phyloP scores from a whole-genome alignment of 1,140 invertebrate species.

The Brachionus manjavacas region DNA sequence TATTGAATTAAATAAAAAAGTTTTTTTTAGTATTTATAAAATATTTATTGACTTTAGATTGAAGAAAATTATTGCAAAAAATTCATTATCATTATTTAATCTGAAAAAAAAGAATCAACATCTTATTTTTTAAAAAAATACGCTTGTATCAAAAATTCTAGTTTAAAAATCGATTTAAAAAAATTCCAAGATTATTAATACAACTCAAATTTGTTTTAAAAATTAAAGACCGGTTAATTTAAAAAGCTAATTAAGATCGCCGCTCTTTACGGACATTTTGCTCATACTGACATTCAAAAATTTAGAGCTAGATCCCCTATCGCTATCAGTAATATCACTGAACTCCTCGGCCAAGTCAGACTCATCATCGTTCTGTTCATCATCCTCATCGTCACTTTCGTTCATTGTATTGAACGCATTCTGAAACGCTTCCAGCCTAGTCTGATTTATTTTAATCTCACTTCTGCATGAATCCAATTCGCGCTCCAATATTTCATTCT shows the following conservation, averaged over 20 bases:
- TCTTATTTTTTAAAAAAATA: not conserved
- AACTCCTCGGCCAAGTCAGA: not conserved
- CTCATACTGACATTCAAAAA: conserved; percentile 15
- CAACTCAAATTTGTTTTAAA: not conserved
- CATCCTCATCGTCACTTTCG: conserved; percentile 22
- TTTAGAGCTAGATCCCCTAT: not conserved
- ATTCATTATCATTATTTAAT: not conserved
- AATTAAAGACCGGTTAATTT: not conserved
- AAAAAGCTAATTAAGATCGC: not conserved
- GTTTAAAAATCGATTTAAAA: conserved; percentile 9
- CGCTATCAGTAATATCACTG: not conserved
- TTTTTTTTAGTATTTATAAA: not conserved
- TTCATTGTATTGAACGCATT: conserved; percentile 33
- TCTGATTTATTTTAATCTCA: conserved; percentile 12
- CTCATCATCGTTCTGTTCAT: conserved; percentile 4
- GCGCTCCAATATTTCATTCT: conserved; percentile 7
- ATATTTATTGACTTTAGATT: not conserved
- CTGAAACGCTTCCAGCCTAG: conserved; percentile 1
- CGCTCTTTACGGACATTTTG: conserved; percentile 1
- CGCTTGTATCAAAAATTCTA: not conserved
- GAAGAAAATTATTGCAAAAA: not conserved
- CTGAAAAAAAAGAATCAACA: not conserved
- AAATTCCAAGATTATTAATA: not conserved
- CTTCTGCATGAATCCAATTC: not conserved
- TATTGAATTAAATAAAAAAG: not conserved